These are phyloP conservation scores for Fulmarus glacialis DNA, from an alignment of 2,113 vertebrate genomes.

Conservation along the genomic window DNA sequence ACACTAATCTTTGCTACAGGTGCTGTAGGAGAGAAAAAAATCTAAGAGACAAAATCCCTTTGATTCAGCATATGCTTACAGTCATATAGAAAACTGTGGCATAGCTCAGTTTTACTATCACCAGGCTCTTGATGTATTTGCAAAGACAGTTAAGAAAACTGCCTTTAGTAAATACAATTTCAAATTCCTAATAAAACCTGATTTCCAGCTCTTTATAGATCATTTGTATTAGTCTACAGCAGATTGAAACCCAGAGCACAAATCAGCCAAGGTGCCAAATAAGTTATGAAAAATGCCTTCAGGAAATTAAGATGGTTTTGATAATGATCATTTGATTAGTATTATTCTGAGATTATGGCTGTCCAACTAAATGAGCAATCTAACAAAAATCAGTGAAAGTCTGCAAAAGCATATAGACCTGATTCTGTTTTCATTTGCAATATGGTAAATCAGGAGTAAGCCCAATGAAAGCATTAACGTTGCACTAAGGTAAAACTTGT, in stretches of 20 bases:
- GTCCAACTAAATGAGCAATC: background rate
- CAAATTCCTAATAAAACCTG: background rate
- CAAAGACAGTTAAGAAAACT: constrained; percentile 4
- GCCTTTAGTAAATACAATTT: background rate
- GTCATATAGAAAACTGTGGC: background rate
- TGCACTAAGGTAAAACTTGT: background rate
- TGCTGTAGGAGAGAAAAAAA: background rate
- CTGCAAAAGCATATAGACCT: background rate
- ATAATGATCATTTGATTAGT: background rate
- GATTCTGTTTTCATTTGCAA: background rate
- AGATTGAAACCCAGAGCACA: background rate
- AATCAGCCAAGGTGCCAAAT: background rate
- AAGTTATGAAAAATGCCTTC: background rate
- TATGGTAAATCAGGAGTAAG: background rate
- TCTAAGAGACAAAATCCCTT: background rate
- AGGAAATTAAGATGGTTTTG: background rate
- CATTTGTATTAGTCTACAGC: background rate
- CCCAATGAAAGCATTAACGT: background rate
- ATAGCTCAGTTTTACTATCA: background rate
- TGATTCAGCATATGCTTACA: background rate
- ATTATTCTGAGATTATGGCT: background rate
- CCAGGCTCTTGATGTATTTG: background rate
- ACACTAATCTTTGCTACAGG: background rate
- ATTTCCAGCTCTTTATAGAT: background rate
- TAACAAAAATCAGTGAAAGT: background rate